Evolutionary conservation across 2,113 vertebrate genomes (phyloP).

Genomic region (Microcebus jonahi): DNA sequence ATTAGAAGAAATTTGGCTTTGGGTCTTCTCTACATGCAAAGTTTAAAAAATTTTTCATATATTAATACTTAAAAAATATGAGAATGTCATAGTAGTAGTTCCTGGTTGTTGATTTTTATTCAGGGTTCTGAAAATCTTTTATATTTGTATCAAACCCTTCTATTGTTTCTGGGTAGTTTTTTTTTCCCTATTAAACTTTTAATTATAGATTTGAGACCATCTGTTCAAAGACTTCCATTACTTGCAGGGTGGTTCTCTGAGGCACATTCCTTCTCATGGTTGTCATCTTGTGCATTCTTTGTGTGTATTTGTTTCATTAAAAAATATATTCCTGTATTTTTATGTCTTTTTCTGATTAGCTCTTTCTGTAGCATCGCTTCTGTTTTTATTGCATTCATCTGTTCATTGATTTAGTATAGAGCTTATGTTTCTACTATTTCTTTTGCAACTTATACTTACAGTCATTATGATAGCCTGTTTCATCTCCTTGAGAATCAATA

Average conservation of each 20-base stretch:
- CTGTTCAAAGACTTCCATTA: not conserved
- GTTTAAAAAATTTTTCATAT: not conserved
- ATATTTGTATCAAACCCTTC: not conserved
- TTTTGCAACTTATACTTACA: not conserved
- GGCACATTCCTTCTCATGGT: not conserved
- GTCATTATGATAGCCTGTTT: not conserved
- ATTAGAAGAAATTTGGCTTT: not conserved
- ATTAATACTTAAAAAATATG: not conserved
- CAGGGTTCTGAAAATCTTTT: conserved; percentile 12
- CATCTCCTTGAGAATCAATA: not conserved
- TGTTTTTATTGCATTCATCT: not conserved
- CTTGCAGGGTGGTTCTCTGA: not conserved
- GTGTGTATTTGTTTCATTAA: conserved; percentile 1
- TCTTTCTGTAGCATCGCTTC: not conserved
- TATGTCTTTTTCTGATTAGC: not conserved
- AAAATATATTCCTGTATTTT: not conserved
- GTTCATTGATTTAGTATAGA: not conserved
- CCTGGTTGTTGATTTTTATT: conserved; percentile 5
- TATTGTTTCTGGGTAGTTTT: conserved; percentile 3
- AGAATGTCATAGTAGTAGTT: not conserved
- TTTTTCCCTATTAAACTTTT: conserved; percentile 6
- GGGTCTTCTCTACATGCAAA: not conserved
- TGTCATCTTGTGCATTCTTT: not conserved
- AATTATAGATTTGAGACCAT: conserved; percentile 18
- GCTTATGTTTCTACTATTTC: not conserved